Conservation (phyloP, 1,140 invertebrate species). For the Procambarus virginalis region DNA sequence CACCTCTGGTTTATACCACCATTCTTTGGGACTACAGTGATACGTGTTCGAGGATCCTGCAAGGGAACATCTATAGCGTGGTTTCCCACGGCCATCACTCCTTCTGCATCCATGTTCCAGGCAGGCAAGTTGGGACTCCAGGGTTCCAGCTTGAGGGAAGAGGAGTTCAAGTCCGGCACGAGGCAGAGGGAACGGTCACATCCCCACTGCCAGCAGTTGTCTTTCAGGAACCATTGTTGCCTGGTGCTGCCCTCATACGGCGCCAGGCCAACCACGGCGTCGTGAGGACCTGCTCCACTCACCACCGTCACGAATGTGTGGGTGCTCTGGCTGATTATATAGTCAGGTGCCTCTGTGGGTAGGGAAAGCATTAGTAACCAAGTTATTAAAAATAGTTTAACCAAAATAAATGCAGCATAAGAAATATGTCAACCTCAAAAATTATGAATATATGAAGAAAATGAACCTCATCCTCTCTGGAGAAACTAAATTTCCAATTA, state of each 20-base stretch:
- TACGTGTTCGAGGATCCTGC: conserved; percentile 7
- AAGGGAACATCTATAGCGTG: conserved; percentile 24
- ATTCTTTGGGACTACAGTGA: conserved; percentile 32
- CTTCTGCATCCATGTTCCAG: conserved; percentile 3
- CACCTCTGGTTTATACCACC: conserved; percentile 31
- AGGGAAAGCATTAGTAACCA: neutral
- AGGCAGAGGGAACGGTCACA: conserved; percentile 37
- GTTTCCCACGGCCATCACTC: neutral
- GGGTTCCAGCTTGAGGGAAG: neutral
- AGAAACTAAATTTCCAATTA: too few relatives aligned
- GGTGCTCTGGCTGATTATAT: conserved; percentile 35
- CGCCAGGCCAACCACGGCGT: conserved; percentile 36
- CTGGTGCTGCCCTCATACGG: conserved; percentile 6
- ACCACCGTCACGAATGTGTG: conserved; percentile 40
- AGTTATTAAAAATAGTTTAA: too few relatives aligned
- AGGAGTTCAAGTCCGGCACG: neutral
- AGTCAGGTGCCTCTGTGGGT: conserved; percentile 11
- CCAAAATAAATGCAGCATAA: too few relatives aligned
- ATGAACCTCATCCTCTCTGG: too few relatives aligned
- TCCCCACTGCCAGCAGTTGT: conserved; percentile 28
- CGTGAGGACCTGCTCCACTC: conserved; percentile 11
- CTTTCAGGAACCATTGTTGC: conserved; percentile 36
- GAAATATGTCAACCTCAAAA: too few relatives aligned
- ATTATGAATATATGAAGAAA: too few relatives aligned
- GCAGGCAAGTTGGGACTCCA: too few relatives aligned